Conservation (phyloP, 1,140 invertebrate species). For the Halyomorpha halys region DNA sequence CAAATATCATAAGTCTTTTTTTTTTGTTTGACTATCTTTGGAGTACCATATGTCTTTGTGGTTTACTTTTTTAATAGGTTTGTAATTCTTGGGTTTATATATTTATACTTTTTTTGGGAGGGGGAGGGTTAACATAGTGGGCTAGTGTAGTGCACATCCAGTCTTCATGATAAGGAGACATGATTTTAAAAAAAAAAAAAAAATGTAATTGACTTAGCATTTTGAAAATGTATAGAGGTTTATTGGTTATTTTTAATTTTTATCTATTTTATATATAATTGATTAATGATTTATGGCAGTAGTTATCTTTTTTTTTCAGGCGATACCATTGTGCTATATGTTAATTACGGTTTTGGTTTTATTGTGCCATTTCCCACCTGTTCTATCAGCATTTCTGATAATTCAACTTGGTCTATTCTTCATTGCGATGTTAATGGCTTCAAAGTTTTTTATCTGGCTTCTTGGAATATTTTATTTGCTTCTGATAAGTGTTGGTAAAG, state of each 20-base stretch:
- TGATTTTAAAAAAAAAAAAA: not conserved
- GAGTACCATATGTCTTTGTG: no score
- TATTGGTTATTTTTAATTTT: no score
- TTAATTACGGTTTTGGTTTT: slow-evolving; percentile 24
- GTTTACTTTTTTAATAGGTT: no score
- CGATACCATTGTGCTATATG: slow-evolving; percentile 23
- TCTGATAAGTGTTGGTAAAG: slow-evolving; percentile 12
- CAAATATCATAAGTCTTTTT: no score
- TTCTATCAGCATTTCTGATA: slow-evolving; percentile 16
- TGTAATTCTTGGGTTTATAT: no score
- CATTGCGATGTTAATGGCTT: slow-evolving; percentile 22
- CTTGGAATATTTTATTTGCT: slow-evolving; percentile 22
- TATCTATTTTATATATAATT: not conserved
- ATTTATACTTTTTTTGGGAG: no score
- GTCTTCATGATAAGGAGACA: no score
- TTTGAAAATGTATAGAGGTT: not conserved
- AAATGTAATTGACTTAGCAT: not conserved
- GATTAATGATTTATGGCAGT: not conserved
- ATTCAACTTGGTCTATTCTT: slow-evolving; percentile 22
- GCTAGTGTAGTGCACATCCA: no score
- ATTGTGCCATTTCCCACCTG: slow-evolving; percentile 6
- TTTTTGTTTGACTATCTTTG: no score
- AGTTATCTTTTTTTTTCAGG: slow-evolving; percentile 24
- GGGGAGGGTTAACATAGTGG: no score
- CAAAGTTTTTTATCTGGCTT: slow-evolving; percentile 28